Conservation (phyloP, 2,113 vertebrate species). For the Copsychus sechellarum region DNA sequence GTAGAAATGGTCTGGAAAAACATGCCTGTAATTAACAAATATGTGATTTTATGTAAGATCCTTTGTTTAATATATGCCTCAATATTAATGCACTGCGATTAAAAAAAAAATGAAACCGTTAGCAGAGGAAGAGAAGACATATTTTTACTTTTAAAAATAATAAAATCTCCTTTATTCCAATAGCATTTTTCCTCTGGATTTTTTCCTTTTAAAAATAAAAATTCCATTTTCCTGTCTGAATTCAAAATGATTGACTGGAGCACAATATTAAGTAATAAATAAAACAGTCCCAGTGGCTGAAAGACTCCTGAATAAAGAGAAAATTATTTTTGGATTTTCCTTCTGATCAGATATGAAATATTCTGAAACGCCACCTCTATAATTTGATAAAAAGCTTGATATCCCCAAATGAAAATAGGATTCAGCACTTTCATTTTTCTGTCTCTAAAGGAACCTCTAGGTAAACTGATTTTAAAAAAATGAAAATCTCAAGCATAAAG, state of each 20-base stretch:
- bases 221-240: conserved; percentile 76
- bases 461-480: conserved; percentile 82
- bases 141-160: conserved; percentile 62
- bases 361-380: conserved; percentile 86
- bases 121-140: neutral
- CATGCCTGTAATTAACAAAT: conserved; percentile 42
- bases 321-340: conserved; percentile 83
- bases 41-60: neutral
- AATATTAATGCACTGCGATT: conserved; percentile 19
- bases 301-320: conserved; percentile 81
- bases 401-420: conserved; percentile 89
- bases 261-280: conserved; percentile 81
- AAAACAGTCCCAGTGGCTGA: conserved; percentile 74
- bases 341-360: conserved; percentile 92
- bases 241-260: conserved; percentile 79
- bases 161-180: conserved; percentile 63
- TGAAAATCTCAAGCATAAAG: conserved; percentile 81
- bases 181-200: conserved; percentile 60
- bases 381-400: conserved; percentile 94
- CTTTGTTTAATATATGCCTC: conserved; percentile 1
- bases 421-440: conserved; percentile 90
- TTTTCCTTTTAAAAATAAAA: conserved; percentile 72
- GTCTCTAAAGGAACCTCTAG: conserved; percentile 79
- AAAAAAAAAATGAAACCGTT: conserved; percentile 31
- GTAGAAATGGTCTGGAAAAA: neutral